Conservation (phyloP, 2,888 invertebrate species). For the Entomobrya proxima region DNA sequence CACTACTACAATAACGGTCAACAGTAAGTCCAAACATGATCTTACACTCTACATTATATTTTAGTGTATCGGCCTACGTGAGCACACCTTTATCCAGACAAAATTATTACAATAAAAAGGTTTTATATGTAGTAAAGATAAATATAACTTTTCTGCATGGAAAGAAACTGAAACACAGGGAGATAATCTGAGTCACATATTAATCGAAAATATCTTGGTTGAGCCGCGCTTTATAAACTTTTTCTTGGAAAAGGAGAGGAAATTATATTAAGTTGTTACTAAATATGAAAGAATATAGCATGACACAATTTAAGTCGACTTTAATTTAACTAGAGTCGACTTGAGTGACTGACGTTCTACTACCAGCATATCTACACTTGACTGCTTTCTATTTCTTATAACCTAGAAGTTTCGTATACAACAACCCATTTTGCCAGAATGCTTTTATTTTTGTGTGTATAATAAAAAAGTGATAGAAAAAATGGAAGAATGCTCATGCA, state of each 20-base stretch:
- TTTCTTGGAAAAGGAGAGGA: constrained; percentile 1
- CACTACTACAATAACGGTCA: no score
- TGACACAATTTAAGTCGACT: constrained; percentile 29
- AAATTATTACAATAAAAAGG: no score
- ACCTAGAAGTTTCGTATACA: background rate
- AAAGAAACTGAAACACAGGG: no score
- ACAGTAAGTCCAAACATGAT: no score
- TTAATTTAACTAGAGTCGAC: constrained; percentile 36
- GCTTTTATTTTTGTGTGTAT: background rate
- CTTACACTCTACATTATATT: no score
- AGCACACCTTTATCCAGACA: no score
- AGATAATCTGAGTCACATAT: no score
- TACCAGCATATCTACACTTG: background rate
- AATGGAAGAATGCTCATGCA: constrained; percentile 34
- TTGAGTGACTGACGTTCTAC: background rate
- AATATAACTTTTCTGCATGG: no score
- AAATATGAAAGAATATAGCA: background rate
- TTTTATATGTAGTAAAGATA: no score
- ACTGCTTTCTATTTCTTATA: constrained; percentile 8
- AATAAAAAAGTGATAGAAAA: constrained; percentile 22
- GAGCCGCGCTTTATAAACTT: background rate
- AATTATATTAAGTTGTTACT: constrained; percentile 12
- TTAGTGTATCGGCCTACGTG: no score
- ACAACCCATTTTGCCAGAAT: background rate
- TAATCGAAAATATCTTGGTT: background rate